Conservation (phyloP, 2,888 invertebrate genomes). For the Prosapia bicincta region DNA sequence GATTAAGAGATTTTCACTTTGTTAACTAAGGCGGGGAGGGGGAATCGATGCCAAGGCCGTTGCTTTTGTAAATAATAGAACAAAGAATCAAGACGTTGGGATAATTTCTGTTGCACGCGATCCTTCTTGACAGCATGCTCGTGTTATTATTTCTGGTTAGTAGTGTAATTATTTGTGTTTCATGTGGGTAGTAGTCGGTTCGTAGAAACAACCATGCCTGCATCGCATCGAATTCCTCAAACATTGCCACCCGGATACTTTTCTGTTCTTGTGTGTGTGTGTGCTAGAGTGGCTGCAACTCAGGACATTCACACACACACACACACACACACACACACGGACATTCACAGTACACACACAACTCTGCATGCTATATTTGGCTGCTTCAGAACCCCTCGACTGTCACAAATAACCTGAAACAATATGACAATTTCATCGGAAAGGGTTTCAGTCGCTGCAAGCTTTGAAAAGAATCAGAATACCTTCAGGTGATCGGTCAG, state of each 20-base stretch:
- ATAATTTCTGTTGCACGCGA: not conserved
- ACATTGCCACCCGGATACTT: not conserved
- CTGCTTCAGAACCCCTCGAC: too few relatives aligned
- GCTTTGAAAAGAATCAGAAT: too few relatives aligned
- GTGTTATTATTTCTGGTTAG: not conserved
- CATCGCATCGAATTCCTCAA: not conserved
- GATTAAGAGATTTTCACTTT: slow-evolving; percentile 2
- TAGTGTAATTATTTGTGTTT: not conserved
- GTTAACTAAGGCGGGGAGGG: not conserved
- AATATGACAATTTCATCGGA: too few relatives aligned
- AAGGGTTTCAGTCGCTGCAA: too few relatives aligned
- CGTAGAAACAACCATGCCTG: not conserved
- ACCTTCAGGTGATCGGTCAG: too few relatives aligned
- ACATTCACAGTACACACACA: too few relatives aligned
- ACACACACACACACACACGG: too few relatives aligned
- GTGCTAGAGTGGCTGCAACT: too few relatives aligned
- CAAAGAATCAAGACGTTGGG: not conserved
- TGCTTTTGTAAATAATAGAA: not conserved
- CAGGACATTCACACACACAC: too few relatives aligned
- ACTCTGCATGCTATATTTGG: too few relatives aligned
- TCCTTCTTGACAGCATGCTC: not conserved
- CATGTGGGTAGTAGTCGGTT: not conserved
- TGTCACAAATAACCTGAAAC: too few relatives aligned
- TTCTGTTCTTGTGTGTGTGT: too few relatives aligned
- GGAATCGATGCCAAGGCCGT: not conserved